Evolutionary conservation across 2,113 vertebrate genomes (phyloP).

Genomic region (Tachuris rubrigastra): DNA sequence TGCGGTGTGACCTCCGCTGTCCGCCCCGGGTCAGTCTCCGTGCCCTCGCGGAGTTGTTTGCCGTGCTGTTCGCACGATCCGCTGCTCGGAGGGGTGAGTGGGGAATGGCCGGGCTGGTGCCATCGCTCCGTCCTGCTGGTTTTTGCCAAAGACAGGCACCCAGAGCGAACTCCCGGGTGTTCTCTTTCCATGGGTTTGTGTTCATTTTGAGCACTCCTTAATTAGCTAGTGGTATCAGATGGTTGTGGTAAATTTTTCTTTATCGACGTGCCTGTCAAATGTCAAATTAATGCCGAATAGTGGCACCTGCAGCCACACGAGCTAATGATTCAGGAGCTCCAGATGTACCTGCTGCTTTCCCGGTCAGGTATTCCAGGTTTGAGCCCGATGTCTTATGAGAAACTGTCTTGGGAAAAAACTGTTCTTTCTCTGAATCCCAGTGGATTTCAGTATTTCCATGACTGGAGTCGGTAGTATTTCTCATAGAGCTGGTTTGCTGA

Average conservation of each 20-base stretch:
- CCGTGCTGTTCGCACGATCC: not conserved
- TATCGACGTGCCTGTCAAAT: not conserved
- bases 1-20: not conserved
- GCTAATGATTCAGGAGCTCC: not conserved
- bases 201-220: not conserved
- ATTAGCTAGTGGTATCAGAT: not conserved
- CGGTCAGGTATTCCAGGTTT: not conserved
- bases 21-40: accelerated
- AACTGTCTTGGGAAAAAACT: not conserved
- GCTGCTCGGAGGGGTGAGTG: not conserved
- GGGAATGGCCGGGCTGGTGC: not conserved
- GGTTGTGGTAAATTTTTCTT: not conserved
- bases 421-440: accelerated
- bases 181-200: not conserved
- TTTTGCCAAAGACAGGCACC: not conserved
- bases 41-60: not conserved
- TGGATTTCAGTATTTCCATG: accelerated
- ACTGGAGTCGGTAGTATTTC: accelerated
- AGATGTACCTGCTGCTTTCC: not conserved
- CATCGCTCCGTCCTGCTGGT: not conserved
- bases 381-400: not conserved
- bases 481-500: not conserved
- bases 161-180: not conserved
- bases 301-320: not conserved
- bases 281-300: not conserved